Evolutionary conservation across 2,797 vertebrate genomes (phyloP).

Genomic region (Tragelaphus eurycerus): DNA sequence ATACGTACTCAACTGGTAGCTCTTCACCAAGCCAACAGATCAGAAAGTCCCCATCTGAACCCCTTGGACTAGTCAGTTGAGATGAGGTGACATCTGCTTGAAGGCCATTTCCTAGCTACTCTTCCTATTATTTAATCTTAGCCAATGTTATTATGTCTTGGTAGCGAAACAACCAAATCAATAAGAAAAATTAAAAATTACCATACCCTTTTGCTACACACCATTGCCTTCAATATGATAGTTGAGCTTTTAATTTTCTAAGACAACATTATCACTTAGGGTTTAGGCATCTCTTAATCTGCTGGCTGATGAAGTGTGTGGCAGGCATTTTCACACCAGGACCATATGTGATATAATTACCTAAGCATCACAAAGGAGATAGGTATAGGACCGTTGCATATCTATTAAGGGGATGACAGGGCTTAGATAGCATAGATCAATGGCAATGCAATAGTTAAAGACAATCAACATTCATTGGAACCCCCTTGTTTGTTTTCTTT

Average conservation of each 20-base stretch:
- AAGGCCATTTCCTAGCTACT: background rate
- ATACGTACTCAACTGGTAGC: background rate
- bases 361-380: background rate
- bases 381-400: background rate
- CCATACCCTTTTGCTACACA: background rate
- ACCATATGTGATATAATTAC: background rate
- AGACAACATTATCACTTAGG: background rate
- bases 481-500: slow-evolving; percentile 69
- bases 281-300: slow-evolving; percentile 14
- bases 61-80: background rate
- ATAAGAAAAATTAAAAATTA: background rate
- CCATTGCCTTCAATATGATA: background rate
- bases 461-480: background rate
- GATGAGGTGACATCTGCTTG: background rate
- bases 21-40: background rate
- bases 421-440: background rate
- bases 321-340: background rate
- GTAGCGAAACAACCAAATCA: background rate
- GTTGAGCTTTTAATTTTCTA: background rate
- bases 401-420: background rate
- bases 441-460: background rate
- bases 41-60: background rate
- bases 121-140: background rate
- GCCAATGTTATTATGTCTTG: background rate
- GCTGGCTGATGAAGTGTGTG: background rate